Conservation (phyloP, 2,888 invertebrate genomes). For the Latheticus oryzae region DNA sequence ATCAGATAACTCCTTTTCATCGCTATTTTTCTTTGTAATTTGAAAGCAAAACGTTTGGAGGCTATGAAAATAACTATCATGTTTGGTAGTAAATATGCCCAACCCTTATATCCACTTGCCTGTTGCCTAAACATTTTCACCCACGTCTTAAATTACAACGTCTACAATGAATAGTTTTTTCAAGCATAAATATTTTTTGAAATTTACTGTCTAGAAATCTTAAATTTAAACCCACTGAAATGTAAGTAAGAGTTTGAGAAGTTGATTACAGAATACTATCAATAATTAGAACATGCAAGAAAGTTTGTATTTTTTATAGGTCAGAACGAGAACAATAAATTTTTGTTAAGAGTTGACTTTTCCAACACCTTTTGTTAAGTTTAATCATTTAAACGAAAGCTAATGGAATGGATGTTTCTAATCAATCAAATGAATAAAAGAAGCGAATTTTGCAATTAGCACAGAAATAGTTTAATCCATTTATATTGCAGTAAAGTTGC, state of each 20-base stretch:
- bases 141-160: constrained; percentile 8
- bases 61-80: constrained; percentile 26
- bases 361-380: too few species aligned
- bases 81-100: constrained; percentile 25
- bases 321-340: too few species aligned
- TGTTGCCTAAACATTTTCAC: constrained; percentile 25
- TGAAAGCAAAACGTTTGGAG: constrained; percentile 3
- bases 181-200: background rate
- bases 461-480: too few species aligned
- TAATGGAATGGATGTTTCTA: too few species aligned
- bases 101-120: constrained; percentile 22
- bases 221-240: background rate
- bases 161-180: background rate
- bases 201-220: too few species aligned
- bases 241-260: constrained; percentile 1
- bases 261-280: constrained; percentile 7
- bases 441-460: too few species aligned
- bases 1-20: constrained; percentile 11
- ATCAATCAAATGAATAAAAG: too few species aligned
- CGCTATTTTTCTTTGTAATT: constrained; percentile 18
- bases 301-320: too few species aligned
- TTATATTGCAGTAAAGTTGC: too few species aligned
- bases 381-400: too few species aligned
- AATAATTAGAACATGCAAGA: too few species aligned
- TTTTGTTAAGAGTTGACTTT: too few species aligned